Conservation (phyloP, 2,888 invertebrate species). For the Mimachlamys varia region DNA sequence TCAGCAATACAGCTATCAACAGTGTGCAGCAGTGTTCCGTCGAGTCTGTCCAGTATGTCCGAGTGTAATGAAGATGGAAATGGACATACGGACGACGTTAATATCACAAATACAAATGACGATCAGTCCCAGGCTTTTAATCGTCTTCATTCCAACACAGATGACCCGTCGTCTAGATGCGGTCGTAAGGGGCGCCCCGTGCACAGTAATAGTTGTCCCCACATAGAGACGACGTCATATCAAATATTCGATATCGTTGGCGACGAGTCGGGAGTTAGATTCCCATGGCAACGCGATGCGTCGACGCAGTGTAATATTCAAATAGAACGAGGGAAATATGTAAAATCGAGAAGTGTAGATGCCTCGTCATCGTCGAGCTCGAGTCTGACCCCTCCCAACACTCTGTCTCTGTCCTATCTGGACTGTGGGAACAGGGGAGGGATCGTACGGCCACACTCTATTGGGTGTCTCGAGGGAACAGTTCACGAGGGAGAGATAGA, state of each 20-base stretch:
- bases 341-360: constrained; percentile 4
- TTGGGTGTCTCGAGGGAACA: constrained; percentile 57
- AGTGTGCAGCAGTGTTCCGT: constrained; percentile 35
- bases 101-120: not conserved
- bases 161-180: not conserved
- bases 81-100: constrained; percentile 17
- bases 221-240: constrained; percentile 29
- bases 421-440: constrained; percentile 17
- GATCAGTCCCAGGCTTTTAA: not conserved
- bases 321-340: not conserved
- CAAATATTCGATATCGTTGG: constrained; percentile 72
- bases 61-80: constrained; percentile 49
- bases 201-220: constrained; percentile 32
- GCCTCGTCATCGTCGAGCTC: not conserved
- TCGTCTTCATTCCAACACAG: not conserved
- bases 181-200: constrained; percentile 23
- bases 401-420: not conserved
- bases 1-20: constrained; percentile 32
- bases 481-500: constrained; percentile 59
- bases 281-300: constrained; percentile 77
- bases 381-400: not conserved
- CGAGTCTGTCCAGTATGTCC: constrained; percentile 44
- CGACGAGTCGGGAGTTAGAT: constrained; percentile 71
- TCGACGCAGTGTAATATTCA: constrained; percentile 71
- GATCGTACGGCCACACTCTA: constrained; percentile 56